Evolutionary conservation across 2,888 invertebrate genomes (phyloP).

Genomic region (Sthenelais limicola): DNA sequence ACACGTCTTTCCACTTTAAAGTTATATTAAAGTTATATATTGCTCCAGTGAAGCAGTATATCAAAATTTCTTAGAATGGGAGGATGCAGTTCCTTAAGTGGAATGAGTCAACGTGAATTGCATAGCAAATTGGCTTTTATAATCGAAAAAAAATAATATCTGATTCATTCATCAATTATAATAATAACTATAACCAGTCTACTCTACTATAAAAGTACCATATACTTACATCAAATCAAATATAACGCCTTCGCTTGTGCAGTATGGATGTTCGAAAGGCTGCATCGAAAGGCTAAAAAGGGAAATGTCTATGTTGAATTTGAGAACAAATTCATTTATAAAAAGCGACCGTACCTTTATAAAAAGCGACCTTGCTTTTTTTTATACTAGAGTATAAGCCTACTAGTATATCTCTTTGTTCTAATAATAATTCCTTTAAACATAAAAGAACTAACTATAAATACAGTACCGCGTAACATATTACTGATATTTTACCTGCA

Average conservation of each 20-base stretch:
- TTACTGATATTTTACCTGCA: slow-evolving; percentile 78
- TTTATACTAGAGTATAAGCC: too few species aligned
- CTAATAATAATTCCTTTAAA: too few species aligned
- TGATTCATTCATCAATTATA: too few species aligned
- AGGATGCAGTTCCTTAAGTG: not conserved
- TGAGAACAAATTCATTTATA: not conserved
- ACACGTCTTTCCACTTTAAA: too few species aligned
- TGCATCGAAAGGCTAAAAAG: slow-evolving; percentile 84
- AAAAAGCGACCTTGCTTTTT: not conserved
- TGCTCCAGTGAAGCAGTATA: too few species aligned
- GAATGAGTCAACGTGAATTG: not conserved
- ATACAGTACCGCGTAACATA: not conserved
- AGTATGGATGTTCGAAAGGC: slow-evolving; percentile 93
- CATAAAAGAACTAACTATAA: not conserved
- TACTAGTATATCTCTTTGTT: too few species aligned
- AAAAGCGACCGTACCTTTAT: too few species aligned
- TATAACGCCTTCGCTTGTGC: slow-evolving; percentile 90
- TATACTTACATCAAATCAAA: slow-evolving; percentile 82
- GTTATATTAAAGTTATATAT: too few species aligned
- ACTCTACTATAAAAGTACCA: too few species aligned
- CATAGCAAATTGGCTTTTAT: not conserved
- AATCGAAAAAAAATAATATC: too few species aligned
- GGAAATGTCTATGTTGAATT: not conserved
- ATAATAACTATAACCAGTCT: too few species aligned
- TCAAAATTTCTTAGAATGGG: too few species aligned